Conservation (phyloP, 2,113 vertebrate species). For the Ailurus styani region DNA sequence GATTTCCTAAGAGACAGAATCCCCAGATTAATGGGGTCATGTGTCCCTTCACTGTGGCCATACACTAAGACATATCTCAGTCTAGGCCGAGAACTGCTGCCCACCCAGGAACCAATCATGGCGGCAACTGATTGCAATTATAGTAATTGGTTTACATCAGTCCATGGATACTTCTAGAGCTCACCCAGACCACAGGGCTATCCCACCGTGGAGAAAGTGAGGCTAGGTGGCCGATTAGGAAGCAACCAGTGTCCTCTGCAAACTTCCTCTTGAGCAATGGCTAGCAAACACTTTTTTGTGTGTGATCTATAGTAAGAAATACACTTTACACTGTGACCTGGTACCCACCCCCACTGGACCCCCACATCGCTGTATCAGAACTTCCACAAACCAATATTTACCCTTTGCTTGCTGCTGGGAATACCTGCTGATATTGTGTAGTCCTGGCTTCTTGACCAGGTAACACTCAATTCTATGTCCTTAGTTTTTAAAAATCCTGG, state of each 20-base stretch:
- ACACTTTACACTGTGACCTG: not conserved
- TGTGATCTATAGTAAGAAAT: not conserved
- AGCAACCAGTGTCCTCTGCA: not conserved
- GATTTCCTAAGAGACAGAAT: not conserved
- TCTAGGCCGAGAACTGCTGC: not conserved
- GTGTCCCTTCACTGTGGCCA: not conserved
- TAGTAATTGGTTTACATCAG: not conserved
- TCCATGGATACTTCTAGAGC: not conserved
- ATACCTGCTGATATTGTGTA: not conserved
- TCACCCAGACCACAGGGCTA: not conserved
- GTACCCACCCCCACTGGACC: not conserved
- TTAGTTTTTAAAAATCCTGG: not conserved
- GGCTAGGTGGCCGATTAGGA: not conserved
- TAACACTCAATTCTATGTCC: not conserved
- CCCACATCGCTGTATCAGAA: not conserved
- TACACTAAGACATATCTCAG: not conserved
- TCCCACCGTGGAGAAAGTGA: not conserved
- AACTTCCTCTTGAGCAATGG: not conserved
- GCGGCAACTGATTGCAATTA: not conserved
- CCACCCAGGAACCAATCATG: not conserved
- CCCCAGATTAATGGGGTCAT: not conserved
- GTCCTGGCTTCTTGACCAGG: not conserved
- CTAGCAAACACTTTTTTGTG: not conserved
- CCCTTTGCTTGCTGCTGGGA: not conserved
- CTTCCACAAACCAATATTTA: not conserved